These are phyloP conservation scores for Apotomis turbidana DNA, from an alignment of 2,888 invertebrate genomes.

Conservation along the genomic window DNA sequence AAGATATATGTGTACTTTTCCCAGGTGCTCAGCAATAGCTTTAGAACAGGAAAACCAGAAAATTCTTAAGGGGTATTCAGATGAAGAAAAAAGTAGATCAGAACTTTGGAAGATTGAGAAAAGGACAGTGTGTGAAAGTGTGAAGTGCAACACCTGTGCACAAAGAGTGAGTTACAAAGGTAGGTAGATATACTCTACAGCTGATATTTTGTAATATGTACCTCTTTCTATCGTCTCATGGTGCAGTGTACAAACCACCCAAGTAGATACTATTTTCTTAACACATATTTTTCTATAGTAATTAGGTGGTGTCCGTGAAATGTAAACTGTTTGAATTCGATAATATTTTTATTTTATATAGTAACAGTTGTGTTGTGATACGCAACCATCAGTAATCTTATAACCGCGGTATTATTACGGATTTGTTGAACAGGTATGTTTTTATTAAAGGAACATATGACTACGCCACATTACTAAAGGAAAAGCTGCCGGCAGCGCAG, in stretches of 20 bases:
- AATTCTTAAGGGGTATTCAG: conserved; percentile 57
- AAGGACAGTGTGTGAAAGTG: conserved; percentile 49
- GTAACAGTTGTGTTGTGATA: no score
- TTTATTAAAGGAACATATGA: conserved; percentile 59
- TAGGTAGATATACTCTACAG: neutral
- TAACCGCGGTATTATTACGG: no score
- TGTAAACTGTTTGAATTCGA: no score
- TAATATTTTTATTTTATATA: no score
- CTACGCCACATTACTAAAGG: conserved; percentile 63
- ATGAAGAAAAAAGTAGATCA: conserved; percentile 63
- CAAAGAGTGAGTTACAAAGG: conserved; percentile 8
- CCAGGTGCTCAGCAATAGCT: conserved; percentile 69
- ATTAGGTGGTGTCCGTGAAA: no score
- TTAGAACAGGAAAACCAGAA: conserved; percentile 65
- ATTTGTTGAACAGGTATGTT: no score
- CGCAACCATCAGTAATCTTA: no score
- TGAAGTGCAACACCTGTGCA: conserved; percentile 52
- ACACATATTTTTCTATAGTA: no score
- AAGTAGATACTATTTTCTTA: no score
- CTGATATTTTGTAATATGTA: no score
- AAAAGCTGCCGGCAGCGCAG: conserved; percentile 64
- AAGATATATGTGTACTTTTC: conserved; percentile 15
- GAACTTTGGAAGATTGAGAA: conserved; percentile 70
- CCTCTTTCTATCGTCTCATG: no score
- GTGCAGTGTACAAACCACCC: no score